Evolutionary conservation across 2,888 invertebrate species (phyloP).

Genomic region (Hermaeophaga mercurialis): DNA sequence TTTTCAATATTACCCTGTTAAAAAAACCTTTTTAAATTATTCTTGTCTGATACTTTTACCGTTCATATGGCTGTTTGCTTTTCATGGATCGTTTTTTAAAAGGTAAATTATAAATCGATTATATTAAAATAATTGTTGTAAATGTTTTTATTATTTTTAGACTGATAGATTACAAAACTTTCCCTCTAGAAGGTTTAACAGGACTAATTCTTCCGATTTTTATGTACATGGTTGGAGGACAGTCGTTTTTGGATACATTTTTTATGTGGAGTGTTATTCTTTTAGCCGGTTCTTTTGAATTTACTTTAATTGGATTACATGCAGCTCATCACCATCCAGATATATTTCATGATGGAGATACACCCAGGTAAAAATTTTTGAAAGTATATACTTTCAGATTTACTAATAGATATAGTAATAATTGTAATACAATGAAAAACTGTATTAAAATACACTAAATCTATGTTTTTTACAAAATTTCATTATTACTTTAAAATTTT

Average conservation of each 20-base stretch:
- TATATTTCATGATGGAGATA: conserved; percentile 80
- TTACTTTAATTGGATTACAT: conserved; percentile 65
- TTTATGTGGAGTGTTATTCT: conserved; percentile 63
- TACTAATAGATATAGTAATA: no score
- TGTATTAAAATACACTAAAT: no score
- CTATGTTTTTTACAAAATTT: no score
- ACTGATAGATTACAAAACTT: not conserved
- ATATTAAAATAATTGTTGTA: no score
- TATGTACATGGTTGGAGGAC: conserved; percentile 36
- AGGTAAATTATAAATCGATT: conserved; percentile 36
- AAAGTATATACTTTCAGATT: no score
- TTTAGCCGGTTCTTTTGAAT: conserved; percentile 2
- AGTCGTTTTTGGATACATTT: conserved; percentile 53
- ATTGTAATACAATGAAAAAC: no score
- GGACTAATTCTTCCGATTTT: conserved; percentile 27
- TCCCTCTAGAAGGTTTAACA: not conserved
- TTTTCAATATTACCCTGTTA: conserved; percentile 66
- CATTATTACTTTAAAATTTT: no score
- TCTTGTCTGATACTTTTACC: conserved; percentile 44
- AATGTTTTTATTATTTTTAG: conserved; percentile 18
- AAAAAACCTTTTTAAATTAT: conserved; percentile 53
- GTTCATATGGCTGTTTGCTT: conserved; percentile 35
- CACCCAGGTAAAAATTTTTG: conserved; percentile 64
- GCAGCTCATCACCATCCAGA: conserved; percentile 82
- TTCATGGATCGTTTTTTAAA: conserved; percentile 29